These are phyloP conservation scores for Elymnias hypermnestra DNA, from an alignment of 1,140 invertebrate genomes.

Conservation along the genomic window DNA sequence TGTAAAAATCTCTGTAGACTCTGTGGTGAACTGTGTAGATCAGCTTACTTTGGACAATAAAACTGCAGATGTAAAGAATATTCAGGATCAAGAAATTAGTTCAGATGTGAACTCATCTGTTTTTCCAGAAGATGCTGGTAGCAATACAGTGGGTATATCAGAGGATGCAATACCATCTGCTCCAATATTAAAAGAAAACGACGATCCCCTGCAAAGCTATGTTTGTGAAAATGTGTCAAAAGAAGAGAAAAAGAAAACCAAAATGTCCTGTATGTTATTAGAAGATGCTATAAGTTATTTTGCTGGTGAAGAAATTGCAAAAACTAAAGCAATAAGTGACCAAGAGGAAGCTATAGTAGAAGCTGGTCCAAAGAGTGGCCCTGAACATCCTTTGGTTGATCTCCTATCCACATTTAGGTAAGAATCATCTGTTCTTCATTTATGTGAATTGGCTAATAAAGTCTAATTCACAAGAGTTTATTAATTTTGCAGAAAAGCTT, in stretches of 20 bases:
- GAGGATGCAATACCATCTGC: conserved; percentile 43
- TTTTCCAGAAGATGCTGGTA: too few relatives aligned
- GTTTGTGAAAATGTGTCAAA: conserved; percentile 8
- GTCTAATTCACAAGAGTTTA: too few relatives aligned
- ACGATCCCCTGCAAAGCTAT: conserved; percentile 1
- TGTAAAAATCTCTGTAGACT: too few relatives aligned
- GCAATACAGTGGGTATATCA: too few relatives aligned
- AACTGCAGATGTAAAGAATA: too few relatives aligned
- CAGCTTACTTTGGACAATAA: too few relatives aligned
- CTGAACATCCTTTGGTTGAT: conserved; percentile 62
- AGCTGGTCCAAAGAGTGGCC: conserved; percentile 40
- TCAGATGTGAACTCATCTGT: too few relatives aligned
- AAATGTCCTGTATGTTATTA: conserved; percentile 43
- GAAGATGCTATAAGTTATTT: conserved; percentile 48
- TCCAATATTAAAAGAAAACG: conserved; percentile 38
- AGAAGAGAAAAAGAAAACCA: conserved; percentile 18
- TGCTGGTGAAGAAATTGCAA: conserved; percentile 49
- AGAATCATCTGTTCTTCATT: background rate
- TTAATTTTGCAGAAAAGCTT: too few relatives aligned
- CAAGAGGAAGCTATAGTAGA: conserved; percentile 54
- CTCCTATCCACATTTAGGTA: conserved; percentile 57
- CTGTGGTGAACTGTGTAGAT: too few relatives aligned
- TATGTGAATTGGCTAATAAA: background rate
- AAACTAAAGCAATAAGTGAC: conserved; percentile 49
- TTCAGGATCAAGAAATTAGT: too few relatives aligned